These are phyloP conservation scores for Drosophila serrata DNA, from an alignment of 1,140 invertebrate genomes.

Conservation along the genomic window DNA sequence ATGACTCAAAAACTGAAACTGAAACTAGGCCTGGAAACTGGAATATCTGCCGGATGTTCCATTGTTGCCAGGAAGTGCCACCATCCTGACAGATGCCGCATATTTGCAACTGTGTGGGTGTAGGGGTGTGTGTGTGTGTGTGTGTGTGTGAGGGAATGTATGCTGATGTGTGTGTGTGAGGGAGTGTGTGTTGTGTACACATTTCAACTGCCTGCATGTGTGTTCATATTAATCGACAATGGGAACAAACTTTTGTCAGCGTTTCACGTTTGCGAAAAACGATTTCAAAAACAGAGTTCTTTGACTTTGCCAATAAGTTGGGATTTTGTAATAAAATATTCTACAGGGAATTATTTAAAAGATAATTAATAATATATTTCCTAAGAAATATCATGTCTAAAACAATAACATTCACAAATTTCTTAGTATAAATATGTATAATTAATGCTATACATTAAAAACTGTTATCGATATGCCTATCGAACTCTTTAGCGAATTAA, in stretches of 20 bases:
- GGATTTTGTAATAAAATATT: not conserved
- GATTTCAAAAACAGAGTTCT: not conserved
- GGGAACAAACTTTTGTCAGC: constrained; percentile 56
- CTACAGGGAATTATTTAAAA: not conserved
- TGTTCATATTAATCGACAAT: constrained; percentile 50
- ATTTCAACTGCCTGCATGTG: constrained; percentile 20
- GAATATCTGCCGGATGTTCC: constrained; percentile 35
- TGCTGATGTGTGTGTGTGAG: not conserved
- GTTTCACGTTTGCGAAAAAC: constrained; percentile 2
- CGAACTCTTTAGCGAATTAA: not conserved
- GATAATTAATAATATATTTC: not conserved
- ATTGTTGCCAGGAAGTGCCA: constrained; percentile 26
- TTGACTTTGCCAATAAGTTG: not conserved
- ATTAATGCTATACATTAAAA: too few relatives aligned
- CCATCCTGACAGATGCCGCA: constrained; percentile 32
- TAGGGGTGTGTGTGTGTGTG: constrained; percentile 1
- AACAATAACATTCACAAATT: too few relatives aligned
- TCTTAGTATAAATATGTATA: too few relatives aligned
- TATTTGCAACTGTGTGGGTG: constrained; percentile 16
- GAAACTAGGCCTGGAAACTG: constrained; percentile 29
- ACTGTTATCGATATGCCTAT: too few relatives aligned
- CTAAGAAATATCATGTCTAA: not conserved
- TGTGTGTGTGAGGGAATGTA: not conserved
- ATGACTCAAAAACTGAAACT: too few relatives aligned
- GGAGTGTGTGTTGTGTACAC: constrained; percentile 9